Evolutionary conservation across 2,888 invertebrate species (phyloP), one percentile per base, ranked within the genome.

Genomic region (Conus canariensis): DNA sequence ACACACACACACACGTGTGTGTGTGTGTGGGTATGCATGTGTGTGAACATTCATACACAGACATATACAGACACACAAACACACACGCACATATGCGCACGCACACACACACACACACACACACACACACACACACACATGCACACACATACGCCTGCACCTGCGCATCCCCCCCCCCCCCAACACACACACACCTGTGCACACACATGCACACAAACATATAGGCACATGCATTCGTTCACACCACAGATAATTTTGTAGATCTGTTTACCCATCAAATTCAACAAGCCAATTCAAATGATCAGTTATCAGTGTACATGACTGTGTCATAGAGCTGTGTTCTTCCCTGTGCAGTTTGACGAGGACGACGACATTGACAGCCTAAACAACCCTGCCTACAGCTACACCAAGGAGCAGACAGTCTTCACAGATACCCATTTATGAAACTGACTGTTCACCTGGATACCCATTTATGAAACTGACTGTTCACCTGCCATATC

Each of bases 401-500:
- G 95, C 89, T 94, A 95, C 74, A 94, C 94, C 12, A 95, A 94
- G 91, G 95, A 95, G 91, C 95, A 95, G 91, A 95, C 94, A 60
- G 94, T 95, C 56, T 96, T 96, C 90, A 95, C 95, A 87, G 95
- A 96, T 90, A 95, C 95, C 59, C 95, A 95, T 92, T 91, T 95
- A 64, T 95, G 91, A 93, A 45, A 45, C 82, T 9, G 45, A 58
- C 67, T 67, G 67, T 67, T 67, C 67, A 67, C 14, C 67, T 22
- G 14, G 67, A 14, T 19, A 19, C 67, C 67, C 2, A 67, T 22
- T 67, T 67, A 19, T 67, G 16, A 67, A 67, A 95, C 95, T 95
- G 91, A 95, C 94, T 59, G 94, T 95, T 45, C 95, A 67, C 14
- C 67, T 22, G 86, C 6, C 67, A 45, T 45, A 45, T 45, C 45